Evolutionary conservation across 1,140 invertebrate species (phyloP).

Genomic region (Pogonus chalceus): DNA sequence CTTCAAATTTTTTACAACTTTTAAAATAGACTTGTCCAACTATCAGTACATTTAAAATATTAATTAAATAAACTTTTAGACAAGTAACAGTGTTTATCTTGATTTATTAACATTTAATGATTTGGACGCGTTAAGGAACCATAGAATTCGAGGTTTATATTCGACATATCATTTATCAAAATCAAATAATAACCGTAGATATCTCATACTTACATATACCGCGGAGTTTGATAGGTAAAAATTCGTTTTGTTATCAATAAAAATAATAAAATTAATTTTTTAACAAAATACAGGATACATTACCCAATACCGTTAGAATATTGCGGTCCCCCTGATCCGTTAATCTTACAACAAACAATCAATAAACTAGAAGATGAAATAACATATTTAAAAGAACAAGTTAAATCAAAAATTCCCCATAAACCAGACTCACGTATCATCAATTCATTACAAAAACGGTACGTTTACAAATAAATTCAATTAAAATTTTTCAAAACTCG

Average conservation of each 20-base stretch:
- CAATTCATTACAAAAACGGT: slow-evolving; percentile 30
- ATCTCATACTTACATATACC: slow-evolving; percentile 37
- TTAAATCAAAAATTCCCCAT: slow-evolving; percentile 22
- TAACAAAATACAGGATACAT: slow-evolving; percentile 37
- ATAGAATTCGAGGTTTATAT: slow-evolving; percentile 16
- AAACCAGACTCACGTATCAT: slow-evolving; percentile 26
- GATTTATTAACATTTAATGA: slow-evolving; percentile 37
- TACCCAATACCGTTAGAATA: slow-evolving; percentile 43
- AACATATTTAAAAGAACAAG: slow-evolving; percentile 25
- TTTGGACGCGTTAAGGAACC: slow-evolving; percentile 29
- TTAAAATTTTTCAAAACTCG: slow-evolving; percentile 6
- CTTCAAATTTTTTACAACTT: too few relatives aligned
- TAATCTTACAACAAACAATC: slow-evolving; percentile 39
- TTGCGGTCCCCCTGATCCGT: slow-evolving; percentile 39
- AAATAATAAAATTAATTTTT: slow-evolving; percentile 8
- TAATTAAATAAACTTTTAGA: slow-evolving; percentile 22
- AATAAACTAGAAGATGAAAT: slow-evolving; percentile 37
- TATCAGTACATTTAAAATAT: too few relatives aligned
- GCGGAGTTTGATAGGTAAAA: slow-evolving; percentile 38
- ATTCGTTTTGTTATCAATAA: slow-evolving; percentile 7
- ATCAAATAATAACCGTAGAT: slow-evolving; percentile 28
- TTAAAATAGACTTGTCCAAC: too few relatives aligned
- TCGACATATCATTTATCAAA: slow-evolving; percentile 13
- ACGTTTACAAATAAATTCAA: slow-evolving; percentile 19
- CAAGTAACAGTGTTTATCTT: slow-evolving; percentile 34